These are phyloP conservation scores for Malacoraja senta DNA, from an alignment of 2,797 vertebrate species.

Conservation along the genomic window DNA sequence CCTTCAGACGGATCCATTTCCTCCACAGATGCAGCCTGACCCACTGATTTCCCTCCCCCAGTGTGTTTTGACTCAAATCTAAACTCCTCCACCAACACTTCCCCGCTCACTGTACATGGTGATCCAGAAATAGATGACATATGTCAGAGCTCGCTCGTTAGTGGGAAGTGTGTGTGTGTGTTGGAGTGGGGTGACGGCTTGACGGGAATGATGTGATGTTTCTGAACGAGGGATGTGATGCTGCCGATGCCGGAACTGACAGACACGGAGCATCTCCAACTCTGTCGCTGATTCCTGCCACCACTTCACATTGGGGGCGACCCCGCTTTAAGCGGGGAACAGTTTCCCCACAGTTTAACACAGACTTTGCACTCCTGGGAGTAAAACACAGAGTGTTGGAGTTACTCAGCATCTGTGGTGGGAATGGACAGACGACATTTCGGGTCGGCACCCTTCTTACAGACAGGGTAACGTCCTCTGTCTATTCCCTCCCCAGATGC, in stretches of 20 bases:
- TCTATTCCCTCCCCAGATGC: no score
- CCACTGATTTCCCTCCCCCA: no score
- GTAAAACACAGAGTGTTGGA: background rate
- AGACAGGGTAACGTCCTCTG: no score
- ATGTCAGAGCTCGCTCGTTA: background rate
- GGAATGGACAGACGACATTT: no score
- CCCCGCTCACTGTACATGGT: background rate
- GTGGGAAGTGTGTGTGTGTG: no score
- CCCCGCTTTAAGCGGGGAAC: background rate
- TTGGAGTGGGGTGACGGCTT: background rate
- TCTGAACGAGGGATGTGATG: background rate
- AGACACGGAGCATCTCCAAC: background rate
- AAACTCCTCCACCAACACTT: background rate
- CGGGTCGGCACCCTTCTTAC: no score
- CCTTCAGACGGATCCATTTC: no score
- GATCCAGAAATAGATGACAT: background rate
- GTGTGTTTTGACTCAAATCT: no score
- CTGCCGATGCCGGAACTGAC: background rate
- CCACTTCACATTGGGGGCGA: background rate
- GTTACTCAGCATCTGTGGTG: no score
- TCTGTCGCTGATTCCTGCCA: no score
- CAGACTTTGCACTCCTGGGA: background rate
- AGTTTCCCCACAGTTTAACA: background rate
- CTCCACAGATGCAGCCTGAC: no score
- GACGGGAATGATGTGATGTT: no score